Conservation (phyloP, 2,888 invertebrate genomes). For the Scaptodrosophila latifasciaeformis region DNA sequence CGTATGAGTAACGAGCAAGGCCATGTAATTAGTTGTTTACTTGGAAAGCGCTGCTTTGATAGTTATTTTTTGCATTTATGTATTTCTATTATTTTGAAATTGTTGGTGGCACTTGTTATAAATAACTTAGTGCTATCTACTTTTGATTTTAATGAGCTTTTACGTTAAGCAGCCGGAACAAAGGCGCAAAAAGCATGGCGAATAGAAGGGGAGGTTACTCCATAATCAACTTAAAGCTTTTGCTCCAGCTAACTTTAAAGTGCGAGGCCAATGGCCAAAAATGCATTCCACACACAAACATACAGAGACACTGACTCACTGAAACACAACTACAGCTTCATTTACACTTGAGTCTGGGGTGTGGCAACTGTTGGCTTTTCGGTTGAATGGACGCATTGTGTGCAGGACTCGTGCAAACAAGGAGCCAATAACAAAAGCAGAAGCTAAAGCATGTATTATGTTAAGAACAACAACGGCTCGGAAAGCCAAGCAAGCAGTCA, state of each 20-base stretch:
- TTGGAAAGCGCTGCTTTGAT: constrained; percentile 32
- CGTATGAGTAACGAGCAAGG: constrained; percentile 19
- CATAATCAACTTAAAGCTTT: constrained; percentile 3
- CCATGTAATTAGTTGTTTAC: constrained; percentile 62
- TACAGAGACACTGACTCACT: constrained; percentile 8
- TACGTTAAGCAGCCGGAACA: neutral
- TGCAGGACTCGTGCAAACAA: constrained; percentile 35
- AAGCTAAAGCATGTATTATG: constrained; percentile 23
- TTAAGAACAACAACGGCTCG: constrained; percentile 16
- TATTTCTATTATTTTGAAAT: no score
- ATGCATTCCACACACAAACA: constrained; percentile 29
- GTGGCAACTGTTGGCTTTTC: constrained; percentile 47
- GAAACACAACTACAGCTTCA: constrained; percentile 30
- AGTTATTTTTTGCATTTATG: no score
- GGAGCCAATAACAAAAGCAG: constrained; percentile 46
- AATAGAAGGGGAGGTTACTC: no score
- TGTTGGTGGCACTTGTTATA: constrained; percentile 36
- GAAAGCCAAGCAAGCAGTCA: no score
- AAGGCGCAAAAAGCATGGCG: no score
- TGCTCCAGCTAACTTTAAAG: constrained; percentile 31
- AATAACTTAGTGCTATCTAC: constrained; percentile 46
- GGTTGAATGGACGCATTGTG: constrained; percentile 62
- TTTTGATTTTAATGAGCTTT: constrained; percentile 46
- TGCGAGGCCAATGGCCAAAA: constrained; percentile 39
- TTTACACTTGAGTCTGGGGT: constrained; percentile 36